Evolutionary conservation across 2,113 vertebrate species (phyloP).

Genomic region (Canis aureus): DNA sequence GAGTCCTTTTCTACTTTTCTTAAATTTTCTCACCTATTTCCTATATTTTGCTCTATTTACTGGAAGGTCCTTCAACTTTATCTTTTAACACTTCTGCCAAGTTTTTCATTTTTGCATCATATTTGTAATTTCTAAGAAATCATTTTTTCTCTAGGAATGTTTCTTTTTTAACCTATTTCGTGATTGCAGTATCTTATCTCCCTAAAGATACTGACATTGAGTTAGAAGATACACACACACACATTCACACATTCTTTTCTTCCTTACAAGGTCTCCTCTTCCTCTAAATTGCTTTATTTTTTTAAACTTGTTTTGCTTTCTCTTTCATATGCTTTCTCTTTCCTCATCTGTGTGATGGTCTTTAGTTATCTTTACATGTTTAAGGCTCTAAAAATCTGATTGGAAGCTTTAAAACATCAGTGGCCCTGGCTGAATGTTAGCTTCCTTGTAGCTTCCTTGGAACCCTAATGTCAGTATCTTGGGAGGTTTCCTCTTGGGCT

Average conservation of each 20-base stretch:
- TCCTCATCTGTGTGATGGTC: neutral
- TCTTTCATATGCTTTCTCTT: neutral
- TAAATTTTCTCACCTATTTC: neutral
- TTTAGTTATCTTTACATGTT: neutral
- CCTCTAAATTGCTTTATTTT: neutral
- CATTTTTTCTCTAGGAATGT: neutral
- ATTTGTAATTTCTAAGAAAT: neutral
- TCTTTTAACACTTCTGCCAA: neutral
- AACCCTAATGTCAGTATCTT: neutral
- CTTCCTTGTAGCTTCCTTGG: neutral
- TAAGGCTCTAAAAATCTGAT: neutral
- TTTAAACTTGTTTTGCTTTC: neutral
- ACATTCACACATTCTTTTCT: neutral
- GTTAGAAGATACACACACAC: neutral
- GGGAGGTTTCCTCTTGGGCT: neutral
- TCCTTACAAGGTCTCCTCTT: neutral
- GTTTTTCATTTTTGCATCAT: neutral
- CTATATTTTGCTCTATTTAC: neutral
- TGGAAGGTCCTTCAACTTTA: constrained; percentile 48
- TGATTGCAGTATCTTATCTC: neutral
- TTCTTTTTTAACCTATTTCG: neutral
- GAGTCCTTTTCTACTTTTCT: neutral
- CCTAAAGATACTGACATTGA: neutral
- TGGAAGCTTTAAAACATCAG: neutral
- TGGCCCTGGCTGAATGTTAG: neutral